Conservation (phyloP, 1,140 invertebrate species). For the Aradophagus sp. region DNA sequence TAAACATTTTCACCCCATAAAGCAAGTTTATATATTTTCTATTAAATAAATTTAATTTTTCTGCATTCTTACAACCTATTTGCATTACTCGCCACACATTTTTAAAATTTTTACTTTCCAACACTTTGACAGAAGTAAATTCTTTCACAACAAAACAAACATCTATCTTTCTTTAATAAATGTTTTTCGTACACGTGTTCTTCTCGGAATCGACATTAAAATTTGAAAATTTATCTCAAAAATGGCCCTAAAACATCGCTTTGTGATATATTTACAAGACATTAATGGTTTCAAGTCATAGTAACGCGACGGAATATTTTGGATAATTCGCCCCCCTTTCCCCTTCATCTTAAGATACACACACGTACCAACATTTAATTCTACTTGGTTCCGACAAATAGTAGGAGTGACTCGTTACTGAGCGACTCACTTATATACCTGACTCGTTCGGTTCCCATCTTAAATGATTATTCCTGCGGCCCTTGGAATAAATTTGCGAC, state of each 20-base stretch:
- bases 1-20: too few species aligned
- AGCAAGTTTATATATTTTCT: too few species aligned
- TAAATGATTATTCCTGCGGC: slow-evolving; percentile 69
- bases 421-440: slow-evolving; percentile 64
- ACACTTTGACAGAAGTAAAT: too few species aligned
- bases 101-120: not conserved
- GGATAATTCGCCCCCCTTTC: slow-evolving; percentile 13
- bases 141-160: too few species aligned
- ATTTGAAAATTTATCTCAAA: slow-evolving; percentile 36
- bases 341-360: not conserved
- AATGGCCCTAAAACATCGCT: slow-evolving; percentile 36
- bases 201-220: slow-evolving; percentile 16
- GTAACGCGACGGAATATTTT: slow-evolving; percentile 39
- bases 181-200: slow-evolving; percentile 28
- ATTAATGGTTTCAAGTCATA: slow-evolving; percentile 39
- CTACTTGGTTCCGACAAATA: slow-evolving; percentile 48
- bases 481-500: slow-evolving; percentile 69
- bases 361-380: slow-evolving; percentile 16
- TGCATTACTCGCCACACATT: not conserved
- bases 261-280: slow-evolving; percentile 49
- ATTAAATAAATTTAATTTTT: slow-evolving; percentile 1
- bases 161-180: slow-evolving; percentile 1
- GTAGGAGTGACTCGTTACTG: slow-evolving; percentile 51
- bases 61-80: not conserved
- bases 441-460: slow-evolving; percentile 53